Conservation (phyloP, 2,113 vertebrate species). For the Cinclus mexicanus region DNA sequence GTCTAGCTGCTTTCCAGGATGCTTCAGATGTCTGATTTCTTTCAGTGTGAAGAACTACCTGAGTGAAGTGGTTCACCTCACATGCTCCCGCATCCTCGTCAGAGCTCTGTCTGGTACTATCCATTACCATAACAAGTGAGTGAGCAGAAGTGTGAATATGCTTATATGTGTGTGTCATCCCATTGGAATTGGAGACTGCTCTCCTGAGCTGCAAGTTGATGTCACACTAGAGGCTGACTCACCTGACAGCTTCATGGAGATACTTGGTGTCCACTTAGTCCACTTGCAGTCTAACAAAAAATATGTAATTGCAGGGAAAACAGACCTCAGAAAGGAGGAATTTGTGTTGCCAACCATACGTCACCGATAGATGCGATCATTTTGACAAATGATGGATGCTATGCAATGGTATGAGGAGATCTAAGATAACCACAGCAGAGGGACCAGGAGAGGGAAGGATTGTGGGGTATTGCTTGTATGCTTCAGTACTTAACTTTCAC, state of each 20-base stretch:
- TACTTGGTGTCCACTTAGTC: neutral
- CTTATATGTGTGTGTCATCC: neutral
- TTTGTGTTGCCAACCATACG: conserved; percentile 96
- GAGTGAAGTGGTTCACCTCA: conserved; percentile 91
- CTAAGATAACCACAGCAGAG: neutral
- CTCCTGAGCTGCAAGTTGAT: neutral
- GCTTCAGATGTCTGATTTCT: neutral
- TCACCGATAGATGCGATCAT: conserved; percentile 94
- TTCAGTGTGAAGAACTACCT: conserved; percentile 84
- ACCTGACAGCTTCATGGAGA: neutral
- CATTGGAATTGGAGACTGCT: neutral
- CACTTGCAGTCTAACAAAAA: neutral
- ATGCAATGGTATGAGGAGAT: conserved; percentile 86
- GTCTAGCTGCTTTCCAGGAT: neutral
- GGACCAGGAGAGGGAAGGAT: neutral
- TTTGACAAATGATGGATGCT: conserved; percentile 92
- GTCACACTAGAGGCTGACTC: neutral
- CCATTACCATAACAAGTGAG: conserved; percentile 91
- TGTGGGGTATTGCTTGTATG: neutral
- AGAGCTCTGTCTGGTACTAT: conserved; percentile 89
- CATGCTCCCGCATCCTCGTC: conserved; percentile 91
- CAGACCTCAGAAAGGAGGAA: conserved; percentile 90
- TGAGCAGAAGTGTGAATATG: neutral
- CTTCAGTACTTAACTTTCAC: neutral
- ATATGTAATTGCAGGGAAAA: conserved; percentile 82